Evolutionary conservation across 2,113 vertebrate species (phyloP), one percentile per base, ranked within the genome.

Genomic region (Tragulus kanchil): DNA sequence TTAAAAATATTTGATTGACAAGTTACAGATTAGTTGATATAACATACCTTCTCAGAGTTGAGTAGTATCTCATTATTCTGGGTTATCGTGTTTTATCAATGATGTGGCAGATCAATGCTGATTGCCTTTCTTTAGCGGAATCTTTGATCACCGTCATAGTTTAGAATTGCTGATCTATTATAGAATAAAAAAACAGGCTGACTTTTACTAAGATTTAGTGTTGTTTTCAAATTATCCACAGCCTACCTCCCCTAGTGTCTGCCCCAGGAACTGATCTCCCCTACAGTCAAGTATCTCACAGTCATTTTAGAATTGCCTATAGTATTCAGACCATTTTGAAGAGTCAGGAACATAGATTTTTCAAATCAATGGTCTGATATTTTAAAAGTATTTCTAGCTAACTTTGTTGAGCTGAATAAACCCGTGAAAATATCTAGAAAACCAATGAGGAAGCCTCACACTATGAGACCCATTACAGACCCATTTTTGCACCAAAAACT

Each of bases 41-140:
- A 77, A 81, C 77, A 58, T 21, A 5, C 16, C 36, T 8, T 31
- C 83, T 15, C 52, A 8, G 15, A 48, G 7, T 31, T 42, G 65
- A 23, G 10, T 42, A 9, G 10, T 52, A 23, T 26, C 13, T 89
- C 6, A 36, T 95, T n/a, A 31, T 65, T 90, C 67, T 6, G n/a
- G 21, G 21, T 83, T n/a, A n/a, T 45, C 4, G 12, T 79, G 25
- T 11, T 58, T 71, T 58, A 45, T 3, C 4, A 23, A 61, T n/a
- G n/a, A n/a, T n/a, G n/a, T 36, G 19, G 8, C 64, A 50, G 10
- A 10, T 0, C 6, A 2, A 3, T 75, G n/a, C 3, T 56, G 26
- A 93, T 67, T 11, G 8, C 42, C 12, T 8, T 1, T 89, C 19
- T 36, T n/a, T 11, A 8, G 52, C 82, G 4, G 62, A 45, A 45